Base-by-base conservation (phyloP, 2,797 vertebrate species). In the Benthosema pterotum region DNA sequence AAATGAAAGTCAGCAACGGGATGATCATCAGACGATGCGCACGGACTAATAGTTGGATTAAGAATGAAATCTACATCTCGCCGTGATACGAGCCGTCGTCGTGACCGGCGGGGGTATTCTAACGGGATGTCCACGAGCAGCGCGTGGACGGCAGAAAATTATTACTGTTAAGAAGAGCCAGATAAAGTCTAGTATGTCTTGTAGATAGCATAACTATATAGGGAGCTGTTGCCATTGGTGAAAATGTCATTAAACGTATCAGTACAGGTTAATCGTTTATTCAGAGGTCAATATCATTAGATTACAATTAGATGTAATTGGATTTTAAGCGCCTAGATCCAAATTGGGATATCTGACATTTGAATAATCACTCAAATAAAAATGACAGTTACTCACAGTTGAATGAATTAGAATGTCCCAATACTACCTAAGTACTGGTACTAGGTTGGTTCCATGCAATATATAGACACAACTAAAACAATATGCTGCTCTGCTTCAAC, bases 291-390 rank as follows among this genome's bases (percentile, higher is more conserved):
- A 57, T 83, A 78, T 84, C 69, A 71, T 74, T 54, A 42, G 48
- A 75, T 78, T 81, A 79, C 75, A 84, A 79, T 84, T 76, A 77
- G 69, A 60, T 80, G n/a, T 83, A 77, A 84, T 84, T 77, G 62
- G 70, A 76, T 80, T 71, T 75, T 84, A 74, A 63, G 72, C 77
- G 72, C 67, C 79, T 75, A 71, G 63, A 75, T 42, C 71, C 62
- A 63, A 78, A 55, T 45, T 69, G 52, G 57, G 69, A 76, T 72
- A 49, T 67, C 13, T 52, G 22, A 16, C 7, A 51, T 47, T 73
- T 53, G 15, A 71, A 73, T 54, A 3, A 25, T 11, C 19, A 52
- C 63, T 11, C 7, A 28, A 43, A 74, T 72, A 38, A 59, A 60
- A 65, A 60, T 55, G 18, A 47, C 16, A 52, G 53, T 69, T 51